Conservation (phyloP, 2,888 invertebrate genomes). For the Emmelina monodactyla region DNA sequence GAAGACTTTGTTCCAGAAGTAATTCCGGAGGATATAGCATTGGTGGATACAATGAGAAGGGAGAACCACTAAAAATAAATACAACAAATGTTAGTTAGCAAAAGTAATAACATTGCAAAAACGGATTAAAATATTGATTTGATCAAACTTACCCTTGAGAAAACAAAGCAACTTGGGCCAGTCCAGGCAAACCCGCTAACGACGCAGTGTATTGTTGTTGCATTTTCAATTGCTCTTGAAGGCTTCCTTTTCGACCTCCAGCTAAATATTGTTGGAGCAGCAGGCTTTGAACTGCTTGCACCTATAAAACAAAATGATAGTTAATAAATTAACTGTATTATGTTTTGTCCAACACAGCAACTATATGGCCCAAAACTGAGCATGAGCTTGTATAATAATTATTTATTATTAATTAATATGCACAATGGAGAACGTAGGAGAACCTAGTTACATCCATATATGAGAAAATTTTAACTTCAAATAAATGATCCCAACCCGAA, state of each 20-base stretch:
- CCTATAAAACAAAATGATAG: slow-evolving; percentile 23
- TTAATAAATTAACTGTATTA: no score
- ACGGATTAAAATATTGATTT: not conserved
- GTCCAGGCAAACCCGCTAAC: slow-evolving; percentile 46
- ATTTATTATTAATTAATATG: no score
- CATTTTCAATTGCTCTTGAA: slow-evolving; percentile 56
- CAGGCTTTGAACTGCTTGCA: slow-evolving; percentile 58
- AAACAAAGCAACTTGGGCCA: slow-evolving; percentile 54
- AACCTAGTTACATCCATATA: no score
- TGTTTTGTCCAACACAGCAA: no score
- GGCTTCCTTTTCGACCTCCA: slow-evolving; percentile 46
- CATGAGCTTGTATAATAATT: no score
- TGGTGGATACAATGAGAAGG: slow-evolving; percentile 56
- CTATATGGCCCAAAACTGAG: no score
- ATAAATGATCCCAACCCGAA: no score
- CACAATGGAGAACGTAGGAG: no score
- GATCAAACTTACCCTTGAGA: slow-evolving; percentile 53
- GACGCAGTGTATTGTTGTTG: slow-evolving; percentile 59
- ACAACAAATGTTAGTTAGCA: not conserved
- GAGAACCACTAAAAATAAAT: slow-evolving; percentile 55
- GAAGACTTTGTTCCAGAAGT: slow-evolving; percentile 49
- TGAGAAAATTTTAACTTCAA: no score
- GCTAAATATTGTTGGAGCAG: slow-evolving; percentile 57
- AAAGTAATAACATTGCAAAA: not conserved
- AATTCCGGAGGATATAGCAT: slow-evolving; percentile 62